Base-by-base conservation (phyloP, 2,888 invertebrate species). In the Noctua comes region DNA sequence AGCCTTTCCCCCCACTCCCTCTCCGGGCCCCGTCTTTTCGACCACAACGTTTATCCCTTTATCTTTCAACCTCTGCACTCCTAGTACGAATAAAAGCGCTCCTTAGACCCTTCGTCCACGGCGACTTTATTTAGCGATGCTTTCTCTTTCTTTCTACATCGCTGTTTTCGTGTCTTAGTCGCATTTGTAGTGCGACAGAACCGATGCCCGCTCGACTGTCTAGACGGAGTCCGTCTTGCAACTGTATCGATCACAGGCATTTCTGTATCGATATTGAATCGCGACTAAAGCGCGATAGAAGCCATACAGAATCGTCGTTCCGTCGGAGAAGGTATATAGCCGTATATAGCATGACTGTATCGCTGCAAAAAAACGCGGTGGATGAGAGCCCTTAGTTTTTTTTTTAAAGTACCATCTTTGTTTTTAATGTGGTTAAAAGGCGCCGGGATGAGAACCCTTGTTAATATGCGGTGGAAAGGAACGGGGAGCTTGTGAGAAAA, bases 11-110 rank as follows among this genome's bases (percentile, higher is more conserved):
- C n/a, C 6, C n/a, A 24, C 16, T 11, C 11, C 40, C 13, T 21
- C 13, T 5, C 10, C 43, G 16, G 16, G n/a, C 16, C 43, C n/a
- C 6, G n/a, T 16, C 46, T 18, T 66, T 70, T 59, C 43, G 66
- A 40, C 59, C 70, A 51, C 69, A 59, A 27, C 70, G 64, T 76
- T 87, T 85, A 87, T 82, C 85, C 85, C 74, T 82, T 82, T 82
- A 85, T 85, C 76, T 76, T 76, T 68, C 21, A 78, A 76, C 69
- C 74, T 78, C 77, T 77, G 65, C 62, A 73, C 68, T 78, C 69
- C 69, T 64, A 70, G 62, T 79, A 54, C 48, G 3, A 57, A 83
- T 76, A 80, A 77, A 78, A 77, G 40, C 21, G 27, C 13, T 71
- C 31, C 51, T 79, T 70, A 46, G 40, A 5, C n/a, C 11, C 36